Conservation (phyloP, 2,113 vertebrate species). For the Mus pahari region DNA sequence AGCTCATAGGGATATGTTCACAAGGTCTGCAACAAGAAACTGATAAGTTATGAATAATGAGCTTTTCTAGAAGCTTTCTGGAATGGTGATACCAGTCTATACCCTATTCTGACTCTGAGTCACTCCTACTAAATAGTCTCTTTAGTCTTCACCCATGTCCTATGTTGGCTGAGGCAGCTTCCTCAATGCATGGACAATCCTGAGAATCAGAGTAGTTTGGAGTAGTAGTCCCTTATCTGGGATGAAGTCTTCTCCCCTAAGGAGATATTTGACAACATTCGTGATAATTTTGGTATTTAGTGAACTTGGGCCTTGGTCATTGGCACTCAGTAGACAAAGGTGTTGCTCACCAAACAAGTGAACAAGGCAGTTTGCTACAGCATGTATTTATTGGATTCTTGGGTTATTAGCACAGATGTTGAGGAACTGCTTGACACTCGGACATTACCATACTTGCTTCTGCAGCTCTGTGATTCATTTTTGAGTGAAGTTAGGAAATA, state of each 20-base stretch:
- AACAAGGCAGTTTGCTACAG: not conserved
- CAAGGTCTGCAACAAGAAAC: not conserved
- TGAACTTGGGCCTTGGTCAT: not conserved
- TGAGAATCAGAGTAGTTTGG: not conserved
- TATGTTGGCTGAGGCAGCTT: not conserved
- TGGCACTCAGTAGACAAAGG: not conserved
- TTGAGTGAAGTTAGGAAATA: not conserved
- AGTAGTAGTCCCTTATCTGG: not conserved
- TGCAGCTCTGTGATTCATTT: not conserved
- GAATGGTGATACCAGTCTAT: not conserved
- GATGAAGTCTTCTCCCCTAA: fast-evolving
- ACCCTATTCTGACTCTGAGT: not conserved
- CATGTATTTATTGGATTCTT: not conserved
- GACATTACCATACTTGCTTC: not conserved
- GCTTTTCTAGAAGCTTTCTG: not conserved
- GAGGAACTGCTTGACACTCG: not conserved
- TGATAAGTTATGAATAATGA: not conserved
- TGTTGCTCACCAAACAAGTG: not conserved
- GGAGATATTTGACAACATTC: not conserved
- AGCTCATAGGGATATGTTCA: not conserved
- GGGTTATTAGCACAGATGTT: not conserved
- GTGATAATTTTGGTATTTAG: not conserved
- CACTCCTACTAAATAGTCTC: not conserved
- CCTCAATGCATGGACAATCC: not conserved
- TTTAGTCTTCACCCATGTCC: not conserved